phyloP scores from a whole-genome alignment of 2,888 invertebrate genomes.

The Stenichneumon culpator region DNA sequence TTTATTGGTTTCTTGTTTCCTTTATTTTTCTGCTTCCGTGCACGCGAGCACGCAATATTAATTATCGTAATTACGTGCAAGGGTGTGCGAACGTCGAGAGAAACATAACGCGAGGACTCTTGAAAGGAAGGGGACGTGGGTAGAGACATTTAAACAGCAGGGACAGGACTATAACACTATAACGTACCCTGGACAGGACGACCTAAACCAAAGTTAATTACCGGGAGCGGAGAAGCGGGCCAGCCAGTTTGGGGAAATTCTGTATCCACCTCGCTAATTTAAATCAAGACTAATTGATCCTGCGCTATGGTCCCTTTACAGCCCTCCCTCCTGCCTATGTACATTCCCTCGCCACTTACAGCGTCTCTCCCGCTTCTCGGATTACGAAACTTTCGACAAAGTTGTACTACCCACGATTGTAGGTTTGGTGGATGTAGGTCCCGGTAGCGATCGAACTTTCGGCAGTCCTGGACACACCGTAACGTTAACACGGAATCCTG shows the following conservation, averaged over 20 bases:
- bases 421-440: neutral
- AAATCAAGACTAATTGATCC: conserved; percentile 82
- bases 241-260: conserved; percentile 1
- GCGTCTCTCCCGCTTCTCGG: conserved; percentile 56
- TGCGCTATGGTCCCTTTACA: conserved; percentile 53
- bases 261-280: conserved; percentile 76
- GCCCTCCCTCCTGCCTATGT: conserved; percentile 34
- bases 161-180: conserved; percentile 39
- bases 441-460: neutral
- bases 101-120: conserved; percentile 31
- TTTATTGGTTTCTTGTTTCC: neutral
- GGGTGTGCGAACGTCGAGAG: conserved; percentile 40
- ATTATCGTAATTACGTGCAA: conserved; percentile 67
- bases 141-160: conserved; percentile 41
- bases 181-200: conserved; percentile 49
- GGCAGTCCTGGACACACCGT: neutral
- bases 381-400: conserved; percentile 78
- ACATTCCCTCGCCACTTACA: conserved; percentile 40
- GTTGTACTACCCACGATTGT: conserved; percentile 66
- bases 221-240: conserved; percentile 71
- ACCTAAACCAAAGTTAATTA: conserved; percentile 81
- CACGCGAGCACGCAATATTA: conserved; percentile 63
- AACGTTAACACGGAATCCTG: neutral
- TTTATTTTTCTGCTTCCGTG: conserved; percentile 10
- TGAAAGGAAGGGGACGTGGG: conserved; percentile 46